A percentile compares a stretch with the other conserved stretches of the same genome.
These are phyloP conservation scores for Chloroceryle inda DNA, from an alignment of 2,797 vertebrate genomes.

Conservation along the genomic window DNA sequence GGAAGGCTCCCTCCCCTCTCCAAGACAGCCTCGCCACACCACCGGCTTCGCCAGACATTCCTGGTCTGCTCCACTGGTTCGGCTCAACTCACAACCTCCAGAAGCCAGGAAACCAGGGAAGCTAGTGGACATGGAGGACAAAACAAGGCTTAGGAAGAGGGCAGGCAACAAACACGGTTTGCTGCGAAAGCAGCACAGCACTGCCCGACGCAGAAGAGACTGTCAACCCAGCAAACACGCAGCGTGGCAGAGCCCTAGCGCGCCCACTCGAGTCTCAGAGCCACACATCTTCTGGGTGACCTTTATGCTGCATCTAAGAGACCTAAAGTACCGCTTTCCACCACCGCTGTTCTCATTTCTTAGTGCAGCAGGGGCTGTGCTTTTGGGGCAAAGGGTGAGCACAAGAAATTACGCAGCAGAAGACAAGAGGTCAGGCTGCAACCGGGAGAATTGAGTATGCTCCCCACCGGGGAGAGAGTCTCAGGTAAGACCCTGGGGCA, in stretches of 20 bases:
- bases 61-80: accelerated
- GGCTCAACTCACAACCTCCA: not conserved
- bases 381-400: not conserved
- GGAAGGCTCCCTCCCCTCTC: not conserved
- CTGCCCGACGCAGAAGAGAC: not conserved
- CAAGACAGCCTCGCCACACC: accelerated
- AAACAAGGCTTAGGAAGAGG: not conserved
- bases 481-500: not conserved
- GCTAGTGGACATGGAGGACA: not conserved
- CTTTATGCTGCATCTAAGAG: not conserved
- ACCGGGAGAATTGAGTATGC: not conserved
- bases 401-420: accelerated
- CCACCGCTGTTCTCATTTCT: not conserved
- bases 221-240: not conserved
- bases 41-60: not conserved
- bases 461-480: not conserved
- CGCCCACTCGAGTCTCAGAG: not conserved
- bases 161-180: not conserved
- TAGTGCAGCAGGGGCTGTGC: accelerated
- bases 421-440: accelerated
- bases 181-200: not conserved
- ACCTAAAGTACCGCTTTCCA: not conserved
- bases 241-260: not conserved
- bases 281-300: not conserved
- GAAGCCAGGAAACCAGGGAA: not conserved